Evolutionary conservation across 2,113 vertebrate species (phyloP), one percentile per base, ranked within the genome.

Genomic region (Pedionomus torquatus): DNA sequence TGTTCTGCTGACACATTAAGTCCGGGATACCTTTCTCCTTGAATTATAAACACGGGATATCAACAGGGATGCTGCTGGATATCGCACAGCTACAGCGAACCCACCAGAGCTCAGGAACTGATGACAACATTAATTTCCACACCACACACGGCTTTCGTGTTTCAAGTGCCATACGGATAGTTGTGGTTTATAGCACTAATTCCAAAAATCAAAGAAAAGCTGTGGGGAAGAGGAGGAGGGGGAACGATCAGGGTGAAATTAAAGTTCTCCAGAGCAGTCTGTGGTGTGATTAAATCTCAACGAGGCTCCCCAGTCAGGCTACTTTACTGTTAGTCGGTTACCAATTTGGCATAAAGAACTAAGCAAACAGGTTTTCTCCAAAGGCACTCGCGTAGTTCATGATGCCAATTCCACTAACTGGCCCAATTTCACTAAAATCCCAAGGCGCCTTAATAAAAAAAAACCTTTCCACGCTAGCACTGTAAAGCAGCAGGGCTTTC

Each of bases 311-410:
- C 64, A 85, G 75, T 88, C 96, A 89, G 83, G 93, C 74, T 75
- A 91, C 94, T 96, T 95, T 77, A 76, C 93, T 97, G 93, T 80
- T 93, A 97, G 95, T 26, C 28, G 24, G 86, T 96, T 87, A 96
- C 95, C 93, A 96, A 92, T 95, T 95, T 98, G 97, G 98, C 97
- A 94, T 61, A 46, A 94, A 96, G 93, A 97, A 95, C 94, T 97
- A 96, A 98, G 97, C 93, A 97, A 91, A 97, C 83, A 97, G 96
- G 97, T 98, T 97, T 97, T 91, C 97, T 97, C 97, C 95, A 97
- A 98, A 97, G 97, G 92, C 83, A 90, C 92, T 94, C 83, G 28
- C 71, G 64, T 17, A 90, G 81, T 81, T 96, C 93, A 57, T 2
- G 44, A 95, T 96, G 97, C 98, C 97, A 97, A 94, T 65, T 96